A percentile compares a stretch with the other conserved stretches of the same genome.
These are phyloP conservation scores for Hyposoter dolosus DNA, from an alignment of 2,888 invertebrate genomes.

Conservation along the genomic window DNA sequence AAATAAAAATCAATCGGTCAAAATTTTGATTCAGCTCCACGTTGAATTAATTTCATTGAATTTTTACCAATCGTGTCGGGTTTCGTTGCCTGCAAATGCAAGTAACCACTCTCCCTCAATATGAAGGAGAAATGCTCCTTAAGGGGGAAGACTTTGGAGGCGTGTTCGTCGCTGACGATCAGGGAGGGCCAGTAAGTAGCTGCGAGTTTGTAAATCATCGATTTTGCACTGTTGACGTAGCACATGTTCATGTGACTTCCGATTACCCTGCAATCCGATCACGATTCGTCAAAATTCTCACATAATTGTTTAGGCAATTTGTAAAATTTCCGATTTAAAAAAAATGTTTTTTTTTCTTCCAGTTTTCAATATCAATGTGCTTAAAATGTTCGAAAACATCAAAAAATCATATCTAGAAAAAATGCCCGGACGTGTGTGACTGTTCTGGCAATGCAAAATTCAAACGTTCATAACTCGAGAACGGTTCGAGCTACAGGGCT, in stretches of 20 bases:
- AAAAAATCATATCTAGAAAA: too few species aligned
- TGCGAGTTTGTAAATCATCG: constrained; percentile 83
- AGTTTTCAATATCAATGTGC: too few species aligned
- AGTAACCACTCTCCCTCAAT: constrained; percentile 87
- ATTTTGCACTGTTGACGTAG: constrained; percentile 76
- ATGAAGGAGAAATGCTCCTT: constrained; percentile 73
- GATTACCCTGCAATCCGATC: constrained; percentile 81
- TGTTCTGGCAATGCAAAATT: too few species aligned
- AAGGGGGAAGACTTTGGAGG: constrained; percentile 86
- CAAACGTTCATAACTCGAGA: too few species aligned
- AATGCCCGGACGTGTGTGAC: too few species aligned
- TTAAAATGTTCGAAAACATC: too few species aligned
- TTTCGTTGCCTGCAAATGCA: constrained; percentile 94
- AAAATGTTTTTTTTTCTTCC: not conserved
- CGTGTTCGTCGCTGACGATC: constrained; percentile 86
- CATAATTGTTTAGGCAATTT: not conserved
- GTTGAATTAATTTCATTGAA: not conserved
- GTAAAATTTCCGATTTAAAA: not conserved
- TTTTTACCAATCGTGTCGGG: constrained; percentile 93
- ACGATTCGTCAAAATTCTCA: not conserved
- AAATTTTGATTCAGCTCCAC: not conserved
- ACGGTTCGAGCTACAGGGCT: too few species aligned
- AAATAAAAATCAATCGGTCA: not conserved
- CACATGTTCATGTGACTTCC: constrained; percentile 90
- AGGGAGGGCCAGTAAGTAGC: constrained; percentile 87